phyloP scores from a whole-genome alignment of 2,888 invertebrate genomes.

The Andrena trimmerana region DNA sequence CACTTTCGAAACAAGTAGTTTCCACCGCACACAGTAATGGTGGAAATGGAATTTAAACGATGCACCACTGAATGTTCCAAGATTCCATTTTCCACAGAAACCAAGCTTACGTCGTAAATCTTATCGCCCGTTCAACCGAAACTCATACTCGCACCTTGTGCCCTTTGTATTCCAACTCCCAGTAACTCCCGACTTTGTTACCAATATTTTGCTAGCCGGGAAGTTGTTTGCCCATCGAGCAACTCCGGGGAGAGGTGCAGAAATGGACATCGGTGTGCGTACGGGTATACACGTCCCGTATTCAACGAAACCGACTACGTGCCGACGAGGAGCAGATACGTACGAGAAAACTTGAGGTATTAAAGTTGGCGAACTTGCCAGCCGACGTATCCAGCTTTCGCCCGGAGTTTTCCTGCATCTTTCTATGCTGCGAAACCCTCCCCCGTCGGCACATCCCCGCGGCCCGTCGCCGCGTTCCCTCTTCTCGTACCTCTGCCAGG shows the following conservation, averaged over 20 bases:
- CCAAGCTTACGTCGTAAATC: no score
- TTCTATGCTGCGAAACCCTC: slow-evolving; percentile 41
- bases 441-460: slow-evolving; percentile 21
- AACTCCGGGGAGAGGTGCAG: not conserved
- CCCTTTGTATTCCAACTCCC: not conserved
- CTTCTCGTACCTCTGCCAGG: slow-evolving; percentile 57
- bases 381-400: slow-evolving; percentile 60
- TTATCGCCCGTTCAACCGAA: not conserved
- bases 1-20: no score
- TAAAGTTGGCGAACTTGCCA: slow-evolving; percentile 71
- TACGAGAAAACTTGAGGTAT: slow-evolving; percentile 74
- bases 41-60: no score
- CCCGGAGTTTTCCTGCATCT: slow-evolving; percentile 49
- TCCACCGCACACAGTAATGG: no score
- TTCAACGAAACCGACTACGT: slow-evolving; percentile 14
- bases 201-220: slow-evolving; percentile 21
- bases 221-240: not conserved
- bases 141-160: not conserved
- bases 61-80: no score
- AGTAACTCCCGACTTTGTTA: not conserved
- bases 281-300: slow-evolving; percentile 18
- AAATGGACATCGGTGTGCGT: not conserved
- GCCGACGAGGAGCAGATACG: slow-evolving; percentile 36
- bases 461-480: slow-evolving; percentile 31
- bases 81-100: no score